Percentiles rank a stretch among this genome's conserved stretches.
Evolutionary conservation across 2,113 vertebrate species (phyloP).

Genomic region (Mesocricetus auratus): DNA sequence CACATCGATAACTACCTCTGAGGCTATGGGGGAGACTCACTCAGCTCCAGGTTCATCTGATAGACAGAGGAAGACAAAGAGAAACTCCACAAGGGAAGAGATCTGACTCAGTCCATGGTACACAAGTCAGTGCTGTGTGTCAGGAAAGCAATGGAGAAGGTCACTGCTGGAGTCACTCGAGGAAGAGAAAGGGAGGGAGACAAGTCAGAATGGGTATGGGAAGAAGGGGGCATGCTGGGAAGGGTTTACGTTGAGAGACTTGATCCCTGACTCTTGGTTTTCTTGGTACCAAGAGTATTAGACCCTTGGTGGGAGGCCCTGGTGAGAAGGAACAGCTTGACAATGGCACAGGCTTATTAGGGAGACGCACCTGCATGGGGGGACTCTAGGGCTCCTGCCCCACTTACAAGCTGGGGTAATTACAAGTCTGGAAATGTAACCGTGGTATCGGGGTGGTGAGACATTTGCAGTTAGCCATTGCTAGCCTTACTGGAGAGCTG

Average conservation of each 20-base stretch:
- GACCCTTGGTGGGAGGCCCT: background rate
- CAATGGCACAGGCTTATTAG: no score
- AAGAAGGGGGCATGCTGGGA: background rate
- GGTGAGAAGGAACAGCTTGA: background rate
- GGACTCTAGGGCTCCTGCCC: background rate
- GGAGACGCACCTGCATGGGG: background rate
- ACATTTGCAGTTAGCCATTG: background rate
- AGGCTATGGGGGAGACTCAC: background rate
- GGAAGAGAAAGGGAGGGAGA: no score
- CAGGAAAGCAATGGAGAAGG: background rate
- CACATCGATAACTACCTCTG: no score
- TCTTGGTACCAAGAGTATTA: background rate
- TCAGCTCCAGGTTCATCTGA: background rate
- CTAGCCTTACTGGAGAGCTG: background rate
- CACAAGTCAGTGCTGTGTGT: background rate
- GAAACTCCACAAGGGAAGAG: background rate
- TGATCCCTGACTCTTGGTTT: background rate
- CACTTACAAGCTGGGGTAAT: background rate
- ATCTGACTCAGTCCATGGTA: background rate
- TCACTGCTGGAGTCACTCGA: background rate
- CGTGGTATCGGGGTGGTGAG: background rate
- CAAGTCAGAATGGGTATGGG: background rate
- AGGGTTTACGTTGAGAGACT: no score
- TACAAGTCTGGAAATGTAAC: background rate
- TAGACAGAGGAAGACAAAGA: background rate